Base-by-base conservation (phyloP, 2,888 invertebrate species). In the Nomada goodeniana region DNA sequence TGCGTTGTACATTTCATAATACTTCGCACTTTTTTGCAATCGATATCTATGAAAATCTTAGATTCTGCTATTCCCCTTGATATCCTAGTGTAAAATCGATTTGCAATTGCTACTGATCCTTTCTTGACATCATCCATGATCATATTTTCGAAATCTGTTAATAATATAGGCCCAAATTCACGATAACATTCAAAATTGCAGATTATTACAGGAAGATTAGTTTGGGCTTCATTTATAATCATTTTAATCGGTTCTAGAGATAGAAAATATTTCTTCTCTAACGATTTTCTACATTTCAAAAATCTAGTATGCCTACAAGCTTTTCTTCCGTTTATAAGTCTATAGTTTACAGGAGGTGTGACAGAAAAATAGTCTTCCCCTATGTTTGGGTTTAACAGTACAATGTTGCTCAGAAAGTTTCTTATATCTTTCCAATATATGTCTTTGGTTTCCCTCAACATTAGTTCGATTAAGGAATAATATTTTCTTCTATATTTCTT, bases 1-100 rank as follows among this genome's bases (percentile, higher is more conserved):
- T 92, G 89, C 79, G 94, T 94, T 1, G 94, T 91, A 59, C 94
- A 95, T 11, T 87, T 86, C 86, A 94, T 93, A 13, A 94, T 90
- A 23, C 91, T 91, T 11, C 90, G 88, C 91, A 94, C 92, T 15
- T 91, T 89, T 75, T 92, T 90, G 3, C 53, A n/a, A 0, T 92
- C 83, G 26, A 80, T 91, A 84, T 84, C 92, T 89, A 50, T 91
- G 89, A 88, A 75, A 13, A 70, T 20, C 42, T 61, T 73, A 29
- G 73, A 80, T 53, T 50, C 74, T 44, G 75, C 64, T 80, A 87
- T 68, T n/a, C 65, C 63, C 65, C 70, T 87, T 23, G 76, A 76
- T 0, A 85, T 81, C 70, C 84, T 73, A 9, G 78, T 85, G 67
- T 60, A 91, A 90, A 69, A 95, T 84, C 47, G 91, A 91, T 70